Percentiles rank a stretch among this genome's conserved stretches.
Evolutionary conservation across 2,113 vertebrate species (phyloP).

Genomic region (Glaucomys volans): DNA sequence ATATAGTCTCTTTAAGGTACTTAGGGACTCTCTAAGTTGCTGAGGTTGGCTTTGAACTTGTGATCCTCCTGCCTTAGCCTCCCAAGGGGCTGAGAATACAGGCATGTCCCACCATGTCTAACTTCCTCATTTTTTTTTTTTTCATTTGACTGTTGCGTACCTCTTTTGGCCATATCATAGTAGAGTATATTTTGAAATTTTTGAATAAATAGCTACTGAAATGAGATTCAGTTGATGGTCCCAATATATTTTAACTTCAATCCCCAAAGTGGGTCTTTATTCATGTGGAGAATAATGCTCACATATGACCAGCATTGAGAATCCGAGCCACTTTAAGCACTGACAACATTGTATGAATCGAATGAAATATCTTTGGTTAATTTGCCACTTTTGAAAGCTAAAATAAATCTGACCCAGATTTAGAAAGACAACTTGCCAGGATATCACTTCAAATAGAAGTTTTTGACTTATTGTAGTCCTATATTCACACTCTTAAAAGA

Average conservation of each 20-base stretch:
- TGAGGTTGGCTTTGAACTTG: too few species aligned
- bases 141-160: not conserved
- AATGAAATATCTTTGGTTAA: constrained; percentile 38
- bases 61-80: too few species aligned
- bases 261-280: not conserved
- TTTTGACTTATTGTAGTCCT: constrained; percentile 67
- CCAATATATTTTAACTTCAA: not conserved
- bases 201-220: constrained; percentile 11
- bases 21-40: too few species aligned
- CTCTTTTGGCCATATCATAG: not conserved
- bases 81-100: too few species aligned
- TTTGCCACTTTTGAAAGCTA: constrained; percentile 46
- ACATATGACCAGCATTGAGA: not conserved
- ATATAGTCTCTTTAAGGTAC: too few species aligned
- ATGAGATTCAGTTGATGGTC: not conserved
- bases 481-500: constrained; percentile 66
- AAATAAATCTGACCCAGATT: constrained; percentile 75
- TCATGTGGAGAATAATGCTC: not conserved
- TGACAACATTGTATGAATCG: not conserved
- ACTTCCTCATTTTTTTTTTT: not conserved
- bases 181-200: not conserved
- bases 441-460: constrained; percentile 54
- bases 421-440: constrained; percentile 48
- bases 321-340: not conserved
- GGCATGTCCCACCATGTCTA: too few species aligned